Percentiles rank a stretch among this genome's conserved stretches.
phyloP scores from a whole-genome alignment of 2,888 invertebrate species.

The Phania funesta region DNA sequence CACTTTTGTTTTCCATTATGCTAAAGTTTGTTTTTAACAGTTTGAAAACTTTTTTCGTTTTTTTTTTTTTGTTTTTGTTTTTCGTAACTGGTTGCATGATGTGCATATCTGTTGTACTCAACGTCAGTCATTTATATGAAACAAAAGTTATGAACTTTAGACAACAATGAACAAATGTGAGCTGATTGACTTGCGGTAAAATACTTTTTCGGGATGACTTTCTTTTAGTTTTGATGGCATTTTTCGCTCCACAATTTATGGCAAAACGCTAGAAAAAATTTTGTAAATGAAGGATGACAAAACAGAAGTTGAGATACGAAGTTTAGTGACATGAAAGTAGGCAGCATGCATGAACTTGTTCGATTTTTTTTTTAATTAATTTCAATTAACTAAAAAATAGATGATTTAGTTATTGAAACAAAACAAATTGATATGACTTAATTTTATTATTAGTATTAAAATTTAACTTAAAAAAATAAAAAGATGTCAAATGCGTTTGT shows the following conservation, averaged over 20 bases:
- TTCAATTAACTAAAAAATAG: no score
- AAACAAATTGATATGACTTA: no score
- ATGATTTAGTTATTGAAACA: no score
- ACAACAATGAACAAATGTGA: background rate
- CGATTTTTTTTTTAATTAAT: no score
- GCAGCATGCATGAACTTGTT: background rate
- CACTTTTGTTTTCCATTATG: constrained; percentile 58
- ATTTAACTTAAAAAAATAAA: no score
- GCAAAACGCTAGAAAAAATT: constrained; percentile 19
- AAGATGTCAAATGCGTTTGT: no score
- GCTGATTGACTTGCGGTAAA: constrained; percentile 34
- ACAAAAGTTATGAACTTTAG: background rate
- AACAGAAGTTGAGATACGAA: constrained; percentile 34
- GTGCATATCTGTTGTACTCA: constrained; percentile 8
- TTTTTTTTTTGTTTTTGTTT: background rate
- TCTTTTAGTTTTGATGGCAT: background rate
- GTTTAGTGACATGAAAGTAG: constrained; percentile 32
- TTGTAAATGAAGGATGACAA: no score
- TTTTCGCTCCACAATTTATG: constrained; percentile 19
- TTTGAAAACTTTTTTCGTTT: constrained; percentile 11
- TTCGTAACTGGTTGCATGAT: background rate
- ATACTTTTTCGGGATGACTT: constrained; percentile 3
- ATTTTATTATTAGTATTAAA: no score
- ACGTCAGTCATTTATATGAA: background rate
- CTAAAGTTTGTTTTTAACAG: constrained; percentile 44